phyloP scores from a whole-genome alignment of 2,113 vertebrate genomes.

The Sapajus apella region DNA sequence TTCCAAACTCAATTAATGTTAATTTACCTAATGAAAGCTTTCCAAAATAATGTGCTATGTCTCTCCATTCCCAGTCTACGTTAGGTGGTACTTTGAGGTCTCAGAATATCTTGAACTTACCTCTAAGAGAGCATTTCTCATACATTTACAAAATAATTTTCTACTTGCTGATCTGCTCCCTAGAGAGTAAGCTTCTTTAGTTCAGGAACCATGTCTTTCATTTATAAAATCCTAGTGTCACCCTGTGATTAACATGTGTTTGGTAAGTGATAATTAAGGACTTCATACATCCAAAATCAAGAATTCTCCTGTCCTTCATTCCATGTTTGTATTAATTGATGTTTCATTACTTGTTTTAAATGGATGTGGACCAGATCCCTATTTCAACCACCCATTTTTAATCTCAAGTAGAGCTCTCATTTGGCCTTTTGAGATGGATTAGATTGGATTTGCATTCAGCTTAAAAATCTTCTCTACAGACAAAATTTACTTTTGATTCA shows the following conservation, averaged over 20 bases:
- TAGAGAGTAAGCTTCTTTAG: neutral
- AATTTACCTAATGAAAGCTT: conserved; percentile 8
- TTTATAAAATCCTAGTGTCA: neutral
- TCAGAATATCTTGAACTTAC: neutral
- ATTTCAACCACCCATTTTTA: neutral
- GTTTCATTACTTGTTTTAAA: conserved; percentile 25
- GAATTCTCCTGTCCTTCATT: neutral
- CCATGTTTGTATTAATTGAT: neutral
- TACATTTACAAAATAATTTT: neutral
- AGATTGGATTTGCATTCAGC: neutral
- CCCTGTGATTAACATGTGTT: neutral
- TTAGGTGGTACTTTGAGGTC: neutral
- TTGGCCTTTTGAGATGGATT: neutral
- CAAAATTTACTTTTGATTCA: neutral
- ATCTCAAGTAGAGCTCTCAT: neutral
- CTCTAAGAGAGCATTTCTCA: neutral
- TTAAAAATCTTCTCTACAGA: neutral
- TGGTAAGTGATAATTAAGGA: conserved; percentile 5
- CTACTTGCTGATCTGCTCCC: neutral
- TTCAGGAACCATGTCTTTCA: neutral
- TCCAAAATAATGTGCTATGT: neutral
- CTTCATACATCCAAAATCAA: neutral
- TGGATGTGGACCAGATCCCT: neutral
- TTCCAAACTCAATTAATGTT: conserved; percentile 20
- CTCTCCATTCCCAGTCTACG: neutral